These are phyloP conservation scores for Sphenodon punctatus DNA, from an alignment of 2,797 vertebrate genomes.

Conservation along the genomic window DNA sequence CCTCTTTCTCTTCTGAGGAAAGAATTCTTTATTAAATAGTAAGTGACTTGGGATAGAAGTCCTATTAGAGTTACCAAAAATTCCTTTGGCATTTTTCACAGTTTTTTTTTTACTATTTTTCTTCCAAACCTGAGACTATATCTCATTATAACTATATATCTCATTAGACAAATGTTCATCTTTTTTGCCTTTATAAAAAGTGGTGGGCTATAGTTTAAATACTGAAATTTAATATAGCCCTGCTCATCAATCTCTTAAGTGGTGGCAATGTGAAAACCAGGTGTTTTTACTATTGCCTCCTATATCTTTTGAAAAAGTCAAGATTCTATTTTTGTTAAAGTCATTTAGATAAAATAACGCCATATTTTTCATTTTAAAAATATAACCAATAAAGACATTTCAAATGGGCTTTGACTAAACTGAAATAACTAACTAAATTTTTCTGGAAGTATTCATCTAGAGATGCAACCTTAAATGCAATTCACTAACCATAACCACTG, in stretches of 20 bases:
- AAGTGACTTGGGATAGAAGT: background rate
- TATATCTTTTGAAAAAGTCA: background rate
- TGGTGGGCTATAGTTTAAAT: background rate
- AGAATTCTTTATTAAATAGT: slow-evolving; percentile 24
- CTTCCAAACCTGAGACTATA: background rate
- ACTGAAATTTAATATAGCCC: background rate
- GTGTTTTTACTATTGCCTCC: background rate
- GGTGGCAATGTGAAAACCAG: background rate
- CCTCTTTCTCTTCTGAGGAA: background rate
- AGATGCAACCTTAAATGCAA: background rate
- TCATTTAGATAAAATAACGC: no score
- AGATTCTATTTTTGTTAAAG: background rate
- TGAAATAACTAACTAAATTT: no score
- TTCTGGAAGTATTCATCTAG: background rate
- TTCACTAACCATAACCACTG: background rate
- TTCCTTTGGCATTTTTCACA: no score
- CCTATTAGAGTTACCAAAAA: background rate
- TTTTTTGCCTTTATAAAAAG: slow-evolving; percentile 6
- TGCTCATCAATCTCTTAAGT: background rate
- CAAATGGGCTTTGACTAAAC: no score
- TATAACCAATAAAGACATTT: no score
- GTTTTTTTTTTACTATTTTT: slow-evolving; percentile 13
- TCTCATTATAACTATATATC: background rate
- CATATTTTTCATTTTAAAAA: no score
- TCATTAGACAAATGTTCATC: background rate